phyloP scores from a whole-genome alignment of 2,888 invertebrate genomes.

The Subacronicta megacephala region DNA sequence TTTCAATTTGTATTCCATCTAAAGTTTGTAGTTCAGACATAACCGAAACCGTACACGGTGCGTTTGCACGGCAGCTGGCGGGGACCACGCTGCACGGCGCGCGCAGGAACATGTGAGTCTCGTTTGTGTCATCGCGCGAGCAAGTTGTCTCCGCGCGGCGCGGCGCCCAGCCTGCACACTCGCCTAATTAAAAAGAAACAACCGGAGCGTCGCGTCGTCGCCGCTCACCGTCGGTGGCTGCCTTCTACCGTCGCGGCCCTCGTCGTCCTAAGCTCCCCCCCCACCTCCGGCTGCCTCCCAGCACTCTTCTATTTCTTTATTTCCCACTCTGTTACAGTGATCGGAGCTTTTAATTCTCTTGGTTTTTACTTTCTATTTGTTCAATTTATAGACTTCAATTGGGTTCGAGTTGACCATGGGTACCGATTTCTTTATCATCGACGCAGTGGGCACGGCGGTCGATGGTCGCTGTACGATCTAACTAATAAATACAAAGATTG shows the following conservation, averaged over 20 bases:
- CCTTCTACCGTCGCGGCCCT: conserved; percentile 28
- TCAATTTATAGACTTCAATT: conserved; percentile 37
- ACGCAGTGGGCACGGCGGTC: not conserved
- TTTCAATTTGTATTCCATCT: too few species aligned
- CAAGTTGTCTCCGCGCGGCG: not conserved
- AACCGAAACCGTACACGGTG: too few species aligned
- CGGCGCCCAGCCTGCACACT: conserved; percentile 13
- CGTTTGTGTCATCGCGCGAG: too few species aligned
- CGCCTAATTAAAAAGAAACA: conserved; percentile 59
- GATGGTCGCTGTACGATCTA: conserved; percentile 2
- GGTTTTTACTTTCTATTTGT: conserved; percentile 31
- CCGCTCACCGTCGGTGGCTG: conserved; percentile 12
- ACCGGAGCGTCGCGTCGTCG: conserved; percentile 22
- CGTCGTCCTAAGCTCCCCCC: not conserved
- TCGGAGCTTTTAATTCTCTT: conserved; percentile 34
- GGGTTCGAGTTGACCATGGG: conserved; percentile 15
- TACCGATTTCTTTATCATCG: conserved; percentile 16
- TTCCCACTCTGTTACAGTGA: conserved; percentile 30
- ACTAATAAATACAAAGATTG: not conserved
- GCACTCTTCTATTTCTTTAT: conserved; percentile 39
- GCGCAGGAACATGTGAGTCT: too few species aligned
- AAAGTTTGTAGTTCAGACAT: too few species aligned
- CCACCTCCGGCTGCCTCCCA: not conserved
- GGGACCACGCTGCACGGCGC: too few species aligned
- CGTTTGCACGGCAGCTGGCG: too few species aligned